phyloP scores from a whole-genome alignment of 2,888 invertebrate species.

The Zaprionus lineosus region DNA sequence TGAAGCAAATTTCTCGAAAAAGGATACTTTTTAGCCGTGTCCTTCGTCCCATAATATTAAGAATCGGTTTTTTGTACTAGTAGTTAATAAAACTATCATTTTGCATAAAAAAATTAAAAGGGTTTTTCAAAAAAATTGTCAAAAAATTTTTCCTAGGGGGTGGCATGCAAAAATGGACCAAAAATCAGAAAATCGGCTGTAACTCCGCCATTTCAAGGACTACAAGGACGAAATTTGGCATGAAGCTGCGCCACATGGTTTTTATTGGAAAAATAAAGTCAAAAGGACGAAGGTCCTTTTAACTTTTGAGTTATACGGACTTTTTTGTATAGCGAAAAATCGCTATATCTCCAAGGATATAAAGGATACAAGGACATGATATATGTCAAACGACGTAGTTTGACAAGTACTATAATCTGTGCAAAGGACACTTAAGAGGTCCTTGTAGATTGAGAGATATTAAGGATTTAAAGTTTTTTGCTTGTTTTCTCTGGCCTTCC shows the following conservation, averaged over 20 bases:
- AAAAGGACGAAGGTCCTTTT: constrained; percentile 15
- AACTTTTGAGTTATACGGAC: neutral
- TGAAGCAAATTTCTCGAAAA: too few relatives aligned
- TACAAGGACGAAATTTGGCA: neutral
- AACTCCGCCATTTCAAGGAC: neutral
- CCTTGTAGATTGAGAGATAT: neutral
- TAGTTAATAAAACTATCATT: neutral
- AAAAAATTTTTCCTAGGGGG: neutral
- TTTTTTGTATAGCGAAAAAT: constrained; percentile 3
- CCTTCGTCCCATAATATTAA: neutral
- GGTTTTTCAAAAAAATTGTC: neutral
- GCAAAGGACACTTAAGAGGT: constrained; percentile 6
- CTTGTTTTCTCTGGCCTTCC: neutral
- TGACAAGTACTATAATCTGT: neutral
- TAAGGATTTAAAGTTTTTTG: neutral
- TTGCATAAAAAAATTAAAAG: neutral
- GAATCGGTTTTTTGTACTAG: neutral
- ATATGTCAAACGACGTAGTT: neutral
- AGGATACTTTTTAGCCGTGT: neutral
- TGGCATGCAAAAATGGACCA: neutral
- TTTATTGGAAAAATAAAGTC: neutral
- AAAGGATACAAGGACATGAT: too few relatives aligned
- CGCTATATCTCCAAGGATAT: neutral
- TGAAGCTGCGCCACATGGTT: neutral
- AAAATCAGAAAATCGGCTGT: neutral